Conservation (phyloP, 1,140 invertebrate species). For the Euwallacea similis region DNA sequence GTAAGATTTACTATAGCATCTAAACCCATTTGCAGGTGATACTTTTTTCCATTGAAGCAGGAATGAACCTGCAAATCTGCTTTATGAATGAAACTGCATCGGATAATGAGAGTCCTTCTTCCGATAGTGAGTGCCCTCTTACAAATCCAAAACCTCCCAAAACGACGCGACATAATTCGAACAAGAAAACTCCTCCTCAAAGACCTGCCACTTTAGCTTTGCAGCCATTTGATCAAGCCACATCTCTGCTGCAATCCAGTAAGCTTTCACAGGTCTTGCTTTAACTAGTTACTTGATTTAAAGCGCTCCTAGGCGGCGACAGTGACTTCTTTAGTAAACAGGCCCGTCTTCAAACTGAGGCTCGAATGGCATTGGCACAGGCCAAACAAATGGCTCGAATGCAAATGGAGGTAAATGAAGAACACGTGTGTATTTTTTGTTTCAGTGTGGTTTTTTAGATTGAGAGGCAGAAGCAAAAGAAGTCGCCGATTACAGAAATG, state of each 20-base stretch:
- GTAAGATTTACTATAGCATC: conserved; percentile 54
- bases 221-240: conserved; percentile 37
- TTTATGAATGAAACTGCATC: conserved; percentile 93
- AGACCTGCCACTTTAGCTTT: conserved; percentile 50
- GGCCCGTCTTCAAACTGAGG: conserved; percentile 85
- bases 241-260: conserved; percentile 26
- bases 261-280: background rate
- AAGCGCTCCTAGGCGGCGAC: conserved; percentile 47
- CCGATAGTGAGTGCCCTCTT: conserved; percentile 62
- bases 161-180: conserved; percentile 44
- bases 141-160: conserved; percentile 50
- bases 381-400: conserved; percentile 89
- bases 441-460: conserved; percentile 47
- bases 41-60: conserved; percentile 54
- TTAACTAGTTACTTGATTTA: background rate
- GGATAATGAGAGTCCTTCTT: conserved; percentile 74
- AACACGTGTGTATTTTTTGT: background rate
- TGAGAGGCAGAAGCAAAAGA: conserved; percentile 76
- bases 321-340: conserved; percentile 80
- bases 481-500: conserved; percentile 84
- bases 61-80: conserved; percentile 92
- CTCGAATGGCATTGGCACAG: conserved; percentile 85
- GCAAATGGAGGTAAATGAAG: conserved; percentile 79
- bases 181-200: conserved; percentile 36
- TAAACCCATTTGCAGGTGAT: background rate